Conservation (phyloP, 37 sponge, comb jelly and placozoan genomes). For the Amphimedon queenslandica region DNA sequence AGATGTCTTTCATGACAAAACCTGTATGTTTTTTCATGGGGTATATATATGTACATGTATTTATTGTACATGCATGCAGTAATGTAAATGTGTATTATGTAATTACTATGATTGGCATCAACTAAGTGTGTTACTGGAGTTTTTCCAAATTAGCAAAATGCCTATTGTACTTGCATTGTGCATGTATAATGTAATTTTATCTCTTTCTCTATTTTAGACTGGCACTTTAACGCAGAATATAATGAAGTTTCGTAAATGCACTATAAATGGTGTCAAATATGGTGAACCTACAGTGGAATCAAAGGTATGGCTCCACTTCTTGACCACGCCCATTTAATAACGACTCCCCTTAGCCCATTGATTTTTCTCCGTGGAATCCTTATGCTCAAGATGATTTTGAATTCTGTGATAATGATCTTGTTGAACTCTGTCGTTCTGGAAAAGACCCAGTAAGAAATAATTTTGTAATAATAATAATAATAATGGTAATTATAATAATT, state of each 20-base stretch:
- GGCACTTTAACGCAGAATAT: slow-evolving; percentile 97
- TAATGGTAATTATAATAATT: neutral
- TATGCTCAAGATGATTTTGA: slow-evolving; percentile 70
- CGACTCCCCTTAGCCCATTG: neutral
- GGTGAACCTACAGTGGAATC: slow-evolving; percentile 42
- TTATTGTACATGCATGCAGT: no score
- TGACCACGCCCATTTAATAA: neutral
- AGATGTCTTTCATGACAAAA: no score
- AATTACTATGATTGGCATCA: no score
- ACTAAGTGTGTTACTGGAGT: no score
- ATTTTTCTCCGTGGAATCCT: slow-evolving; percentile 63
- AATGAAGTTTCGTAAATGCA: slow-evolving; percentile 90
- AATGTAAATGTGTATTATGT: no score
- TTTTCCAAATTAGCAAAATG: no score
- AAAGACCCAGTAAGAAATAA: no score
- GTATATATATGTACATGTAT: no score
- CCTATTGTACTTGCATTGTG: no score
- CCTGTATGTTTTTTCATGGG: no score
- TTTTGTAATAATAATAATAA: neutral
- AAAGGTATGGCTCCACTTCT: neutral
- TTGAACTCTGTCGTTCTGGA: neutral
- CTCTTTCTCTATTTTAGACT: slow-evolving; percentile 46
- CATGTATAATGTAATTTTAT: no score
- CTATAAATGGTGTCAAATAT: slow-evolving; percentile 62
- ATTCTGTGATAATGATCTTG: slow-evolving; percentile 59